Evolutionary conservation across 2,888 invertebrate genomes (phyloP).

Genomic region (Ormyrus pomaceus): DNA sequence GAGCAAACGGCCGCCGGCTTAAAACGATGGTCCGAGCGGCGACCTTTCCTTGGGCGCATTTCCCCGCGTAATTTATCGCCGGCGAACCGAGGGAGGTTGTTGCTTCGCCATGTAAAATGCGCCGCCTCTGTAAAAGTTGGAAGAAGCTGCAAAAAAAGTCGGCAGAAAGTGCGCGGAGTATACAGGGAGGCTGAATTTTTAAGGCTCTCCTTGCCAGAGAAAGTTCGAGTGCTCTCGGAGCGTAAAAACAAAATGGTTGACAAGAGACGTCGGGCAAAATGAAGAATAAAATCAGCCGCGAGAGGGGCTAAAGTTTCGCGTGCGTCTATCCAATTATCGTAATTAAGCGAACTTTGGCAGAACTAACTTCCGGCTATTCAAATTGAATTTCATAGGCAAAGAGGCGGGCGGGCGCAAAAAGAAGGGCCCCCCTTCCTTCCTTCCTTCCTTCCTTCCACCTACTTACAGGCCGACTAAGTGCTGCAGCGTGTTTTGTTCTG

Average conservation of each 20-base stretch:
- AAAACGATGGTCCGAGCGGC: conserved; percentile 38
- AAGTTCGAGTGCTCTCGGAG: not conserved
- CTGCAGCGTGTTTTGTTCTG: conserved; percentile 46
- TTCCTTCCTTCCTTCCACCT: conserved; percentile 25
- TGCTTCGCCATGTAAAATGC: not conserved
- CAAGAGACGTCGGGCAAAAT: conserved; percentile 1
- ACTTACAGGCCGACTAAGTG: conserved; percentile 26
- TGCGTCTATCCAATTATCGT: conserved; percentile 52
- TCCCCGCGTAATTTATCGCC: not conserved
- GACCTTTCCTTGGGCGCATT: conserved; percentile 21
- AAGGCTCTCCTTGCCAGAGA: not conserved
- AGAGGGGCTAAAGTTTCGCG: conserved; percentile 28
- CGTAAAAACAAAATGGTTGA: not conserved
- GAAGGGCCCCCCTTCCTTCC: conserved; percentile 6
- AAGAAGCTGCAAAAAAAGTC: too few species aligned
- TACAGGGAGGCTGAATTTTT: too few species aligned
- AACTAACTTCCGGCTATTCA: conserved; percentile 53
- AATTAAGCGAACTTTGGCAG: conserved; percentile 47
- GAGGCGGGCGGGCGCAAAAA: not conserved
- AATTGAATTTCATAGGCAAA: conserved; percentile 54
- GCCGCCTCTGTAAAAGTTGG: not conserved
- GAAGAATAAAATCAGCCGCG: conserved; percentile 2
- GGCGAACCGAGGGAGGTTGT: not conserved
- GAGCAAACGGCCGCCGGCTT: not conserved
- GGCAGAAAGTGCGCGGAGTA: too few species aligned